Evolutionary conservation across 2,888 invertebrate genomes (phyloP), one percentile per base, ranked within the genome.

Genomic region (Hedychridium roseum): DNA sequence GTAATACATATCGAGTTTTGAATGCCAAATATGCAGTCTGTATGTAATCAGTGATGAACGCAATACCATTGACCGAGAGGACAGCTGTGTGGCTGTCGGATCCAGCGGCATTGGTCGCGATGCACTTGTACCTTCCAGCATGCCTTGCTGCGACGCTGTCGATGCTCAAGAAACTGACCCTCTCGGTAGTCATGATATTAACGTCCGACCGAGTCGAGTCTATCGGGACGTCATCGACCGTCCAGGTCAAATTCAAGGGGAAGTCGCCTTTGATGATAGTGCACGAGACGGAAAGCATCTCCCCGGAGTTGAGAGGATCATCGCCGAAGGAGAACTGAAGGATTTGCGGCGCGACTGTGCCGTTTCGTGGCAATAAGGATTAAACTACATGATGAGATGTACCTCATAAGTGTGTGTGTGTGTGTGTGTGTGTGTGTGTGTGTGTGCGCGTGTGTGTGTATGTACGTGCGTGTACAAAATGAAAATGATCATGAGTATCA

Each of bases 241-340:
- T 85, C 92, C 92, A 93, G 39, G 82, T 83, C 48, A 93, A 87
- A 58, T 83, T 84, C 50, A 93, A 82, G 38, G 83, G 83, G 35
- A 75, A 74, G 71, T 88, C 88, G 20, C 88, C 86, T 64, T 84
- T 84, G 58, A 83, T 80, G 60, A 85, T 82, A 26, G 83, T 82
- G 68, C 86, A 86, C 62, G 83, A 82, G 11, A 85, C 81, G 54
- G 84, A 83, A 39, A 84, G 81, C 71, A 84, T 82, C 70, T 84
- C 83, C 44, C 83, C 82, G 37, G 81, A 81, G 72, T 82, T 82
- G 32, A 83, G 77, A 27, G 83, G 80, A 54, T 76, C 80, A 42
- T 82, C 81, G 54, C 82, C 83, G 64, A 83, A 83, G 36, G 80
- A 77, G 64, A 85, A 85, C 40, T 84, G 84, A 50, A 82, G 76